Evolutionary conservation across 2,797 vertebrate species (phyloP).

Genomic region (Bucorvus abyssinicus): DNA sequence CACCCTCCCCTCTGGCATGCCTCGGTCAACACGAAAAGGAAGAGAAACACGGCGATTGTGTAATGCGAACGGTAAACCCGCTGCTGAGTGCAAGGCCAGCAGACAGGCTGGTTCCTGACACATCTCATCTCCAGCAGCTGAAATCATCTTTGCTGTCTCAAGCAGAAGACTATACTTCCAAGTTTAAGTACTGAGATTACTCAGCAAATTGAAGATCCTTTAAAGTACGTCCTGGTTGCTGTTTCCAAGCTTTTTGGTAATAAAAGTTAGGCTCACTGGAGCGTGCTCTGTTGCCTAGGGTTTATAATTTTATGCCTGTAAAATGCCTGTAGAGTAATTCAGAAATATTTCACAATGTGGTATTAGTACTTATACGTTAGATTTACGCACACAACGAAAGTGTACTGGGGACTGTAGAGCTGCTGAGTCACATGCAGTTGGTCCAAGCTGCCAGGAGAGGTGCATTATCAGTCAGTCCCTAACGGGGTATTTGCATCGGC

Average conservation of each 20-base stretch:
- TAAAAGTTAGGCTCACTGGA: not conserved
- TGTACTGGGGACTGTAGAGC: not conserved
- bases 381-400: not conserved
- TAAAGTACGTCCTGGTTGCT: accelerated
- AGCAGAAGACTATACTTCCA: not conserved
- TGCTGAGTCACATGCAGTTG: not conserved
- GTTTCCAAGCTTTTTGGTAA: not conserved
- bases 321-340: not conserved
- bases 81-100: accelerated
- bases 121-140: not conserved
- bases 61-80: not conserved
- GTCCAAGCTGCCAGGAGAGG: not conserved
- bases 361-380: not conserved
- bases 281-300: accelerated
- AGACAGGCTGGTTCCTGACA: accelerated
- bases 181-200: not conserved
- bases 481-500: not conserved
- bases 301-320: not conserved
- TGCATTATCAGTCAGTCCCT: not conserved
- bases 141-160: not conserved
- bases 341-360: not conserved
- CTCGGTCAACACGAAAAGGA: not conserved
- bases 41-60: accelerated
- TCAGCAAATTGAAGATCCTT: not conserved
- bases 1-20: not conserved